Evolutionary conservation across 1,140 invertebrate genomes (phyloP), one percentile per base, ranked within the genome.

Genomic region (Protaetia brevitarsis): DNA sequence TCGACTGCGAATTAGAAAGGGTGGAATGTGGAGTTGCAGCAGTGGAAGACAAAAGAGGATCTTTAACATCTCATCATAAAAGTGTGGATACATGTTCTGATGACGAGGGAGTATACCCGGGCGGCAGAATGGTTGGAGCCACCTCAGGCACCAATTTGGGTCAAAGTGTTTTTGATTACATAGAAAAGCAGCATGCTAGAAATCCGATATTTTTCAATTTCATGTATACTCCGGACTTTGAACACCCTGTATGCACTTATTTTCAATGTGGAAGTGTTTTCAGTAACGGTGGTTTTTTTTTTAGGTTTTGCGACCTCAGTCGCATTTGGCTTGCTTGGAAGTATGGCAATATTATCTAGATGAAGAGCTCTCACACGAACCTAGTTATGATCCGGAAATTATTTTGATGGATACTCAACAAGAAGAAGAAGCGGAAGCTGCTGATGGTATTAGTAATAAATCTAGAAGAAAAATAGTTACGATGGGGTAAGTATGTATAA

Each of bases 301-400:
- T n/a, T n/a, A n/a, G n/a, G n/a, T 95, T 4, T 79, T 98, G 29
- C 83, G 95, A 58, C 95, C 96, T 1, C 93, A 94, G 70, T 92
- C 88, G 4, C 88, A 92, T 76, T 78, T 97, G 10, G 88, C 93
- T 5, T 90, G 89, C 68, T 82, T 97, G 29, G 89, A 94, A 71
- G 84, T 98, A 56, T 99, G 97, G 97, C 85, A 91, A 67, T 99
- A 96, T 81, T 98, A 95, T 79, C 80, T 93, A 5, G 89, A 89
- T 70, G 97, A 99, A 80, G 91, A 97, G 78, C 78, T 99, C 7
- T 86, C 89, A 0, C 90, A 94, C 77, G 97, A 96, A 5, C 90
- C 96, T 0, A 88, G 91, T 0, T 99, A 96, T 77, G 97, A 99
- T 81, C 82, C 95, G 7, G 96, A 99, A 76, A 83, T 94, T 23